Evolutionary conservation across 2,113 vertebrate species (phyloP), one percentile per base, ranked within the genome.

Genomic region (Anhinga anhinga): DNA sequence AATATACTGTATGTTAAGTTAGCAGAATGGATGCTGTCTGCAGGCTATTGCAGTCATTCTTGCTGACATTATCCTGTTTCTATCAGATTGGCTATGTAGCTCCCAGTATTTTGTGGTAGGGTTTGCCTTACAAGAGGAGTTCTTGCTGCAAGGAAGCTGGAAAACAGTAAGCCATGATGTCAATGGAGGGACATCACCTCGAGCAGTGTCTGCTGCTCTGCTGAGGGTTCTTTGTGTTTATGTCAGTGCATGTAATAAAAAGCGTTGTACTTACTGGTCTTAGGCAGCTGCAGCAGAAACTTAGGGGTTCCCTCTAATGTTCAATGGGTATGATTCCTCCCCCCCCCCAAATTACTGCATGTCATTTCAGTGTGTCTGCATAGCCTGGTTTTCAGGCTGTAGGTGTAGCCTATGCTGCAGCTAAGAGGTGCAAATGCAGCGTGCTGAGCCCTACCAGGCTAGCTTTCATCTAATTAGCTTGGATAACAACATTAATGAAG

Each of bases 1-100:
- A 92, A 81, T 96, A 50, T 15, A 78, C 5, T 90, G 59, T 69
- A 47, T 94, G 84, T 88, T 95, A 90, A 92, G 88, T 92, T 94
- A 70, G 55, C 79, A 93, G 88, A 77, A 71, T 58, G 69, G 80
- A 93, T 96, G 94, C 74, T 97, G 90, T 92, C 96, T 94, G 78
- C 87, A 62, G 93, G 96, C 93, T 82, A 58, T 70, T 92, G 85
- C 88, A 94, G 90, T 96, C 76, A 67, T 83, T 97, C 88, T 81
- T 92, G 72, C 90, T 97, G 95, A 96, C 90, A 94, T 95, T 93
- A 97, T 73, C 85, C 90, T 88, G 65, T 90, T 95, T 88, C 92
- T 90, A 42, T 96, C 86, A 93, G 86, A 86, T 36, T 83, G 76
- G 23, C 72, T 86, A 0, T 88, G 72, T 81, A 92, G 90, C 90